Conservation (phyloP, 2,888 invertebrate genomes). For the Drosophila quinaria region DNA sequence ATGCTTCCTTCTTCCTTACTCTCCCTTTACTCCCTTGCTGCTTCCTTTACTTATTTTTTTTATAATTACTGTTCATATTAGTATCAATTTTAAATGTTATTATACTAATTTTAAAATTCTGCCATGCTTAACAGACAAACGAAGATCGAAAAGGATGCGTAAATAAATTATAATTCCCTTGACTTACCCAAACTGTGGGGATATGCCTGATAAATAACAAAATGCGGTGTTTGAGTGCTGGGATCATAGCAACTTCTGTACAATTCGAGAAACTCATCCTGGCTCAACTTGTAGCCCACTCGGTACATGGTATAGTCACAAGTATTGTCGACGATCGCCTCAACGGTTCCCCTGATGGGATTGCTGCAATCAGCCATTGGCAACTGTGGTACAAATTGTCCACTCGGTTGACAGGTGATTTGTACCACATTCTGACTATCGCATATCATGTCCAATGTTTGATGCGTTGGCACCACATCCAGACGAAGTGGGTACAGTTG, state of each 20-base stretch:
- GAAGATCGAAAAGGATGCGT: too few relatives aligned
- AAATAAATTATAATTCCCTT: too few relatives aligned
- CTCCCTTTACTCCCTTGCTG: too few relatives aligned
- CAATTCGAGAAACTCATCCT: conserved; percentile 52
- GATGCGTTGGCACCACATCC: conserved; percentile 16
- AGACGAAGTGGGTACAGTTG: conserved; percentile 20
- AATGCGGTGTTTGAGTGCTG: conserved; percentile 12
- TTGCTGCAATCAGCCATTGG: conserved; percentile 18
- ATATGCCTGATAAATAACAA: conserved; percentile 38
- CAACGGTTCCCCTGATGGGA: background rate
- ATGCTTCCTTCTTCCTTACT: too few relatives aligned
- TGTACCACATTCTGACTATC: conserved; percentile 1
- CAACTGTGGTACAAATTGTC: conserved; percentile 14
- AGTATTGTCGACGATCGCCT: background rate
- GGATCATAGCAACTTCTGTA: conserved; percentile 59
- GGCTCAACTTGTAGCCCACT: conserved; percentile 46
- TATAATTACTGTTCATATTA: too few relatives aligned
- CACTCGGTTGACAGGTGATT: conserved; percentile 23
- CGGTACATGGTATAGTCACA: conserved; percentile 39
- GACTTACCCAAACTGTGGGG: conserved; percentile 42
- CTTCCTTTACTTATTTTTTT: too few relatives aligned
- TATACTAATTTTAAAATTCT: too few relatives aligned
- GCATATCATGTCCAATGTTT: conserved; percentile 39
- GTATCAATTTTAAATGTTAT: too few relatives aligned
- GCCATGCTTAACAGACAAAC: too few relatives aligned